phyloP scores from a whole-genome alignment of 2,797 vertebrate species.

The Eupleurogrammus muticus region DNA sequence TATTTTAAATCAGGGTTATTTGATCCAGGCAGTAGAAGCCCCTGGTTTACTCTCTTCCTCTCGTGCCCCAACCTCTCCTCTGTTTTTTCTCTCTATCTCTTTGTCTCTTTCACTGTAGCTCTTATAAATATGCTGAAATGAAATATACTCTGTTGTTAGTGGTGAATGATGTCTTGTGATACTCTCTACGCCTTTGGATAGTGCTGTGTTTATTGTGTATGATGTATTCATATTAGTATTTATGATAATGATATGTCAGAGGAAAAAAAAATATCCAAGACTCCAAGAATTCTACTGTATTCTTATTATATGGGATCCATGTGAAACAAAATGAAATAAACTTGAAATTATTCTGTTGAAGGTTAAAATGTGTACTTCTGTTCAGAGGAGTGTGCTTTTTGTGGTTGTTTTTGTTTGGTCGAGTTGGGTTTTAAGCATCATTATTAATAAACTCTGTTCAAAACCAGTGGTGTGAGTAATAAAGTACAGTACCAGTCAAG shows the following conservation, averaged over 20 bases:
- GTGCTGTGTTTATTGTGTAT: slow-evolving; percentile 87
- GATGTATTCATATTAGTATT: slow-evolving; percentile 86
- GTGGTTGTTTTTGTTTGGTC: background rate
- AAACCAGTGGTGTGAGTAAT: background rate
- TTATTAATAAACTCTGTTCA: background rate
- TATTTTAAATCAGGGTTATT: slow-evolving; percentile 59
- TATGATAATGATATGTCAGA: slow-evolving; percentile 81
- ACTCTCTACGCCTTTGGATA: slow-evolving; percentile 84
- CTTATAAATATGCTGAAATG: slow-evolving; percentile 86
- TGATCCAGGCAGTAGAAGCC: slow-evolving; percentile 67
- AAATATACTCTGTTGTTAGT: slow-evolving; percentile 87
- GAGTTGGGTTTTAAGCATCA: background rate
- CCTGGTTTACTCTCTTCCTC: slow-evolving; percentile 68
- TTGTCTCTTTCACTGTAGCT: slow-evolving; percentile 79
- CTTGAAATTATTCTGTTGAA: slow-evolving; percentile 85
- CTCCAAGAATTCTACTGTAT: slow-evolving; percentile 82
- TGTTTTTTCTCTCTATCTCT: slow-evolving; percentile 47
- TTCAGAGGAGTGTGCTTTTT: slow-evolving; percentile 23
- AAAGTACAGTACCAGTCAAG: too few relatives aligned
- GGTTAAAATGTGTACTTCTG: slow-evolving; percentile 70
- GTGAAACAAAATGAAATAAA: slow-evolving; percentile 86
- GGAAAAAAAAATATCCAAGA: slow-evolving; percentile 72
- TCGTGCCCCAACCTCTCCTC: slow-evolving; percentile 15
- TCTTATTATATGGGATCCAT: slow-evolving; percentile 85
- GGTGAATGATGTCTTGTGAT: slow-evolving; percentile 87